A percentile compares a stretch with the other conserved stretches of the same genome.
These are phyloP conservation scores for Danio albolineatus DNA, from an alignment of 2,797 vertebrate genomes.

Conservation along the genomic window DNA sequence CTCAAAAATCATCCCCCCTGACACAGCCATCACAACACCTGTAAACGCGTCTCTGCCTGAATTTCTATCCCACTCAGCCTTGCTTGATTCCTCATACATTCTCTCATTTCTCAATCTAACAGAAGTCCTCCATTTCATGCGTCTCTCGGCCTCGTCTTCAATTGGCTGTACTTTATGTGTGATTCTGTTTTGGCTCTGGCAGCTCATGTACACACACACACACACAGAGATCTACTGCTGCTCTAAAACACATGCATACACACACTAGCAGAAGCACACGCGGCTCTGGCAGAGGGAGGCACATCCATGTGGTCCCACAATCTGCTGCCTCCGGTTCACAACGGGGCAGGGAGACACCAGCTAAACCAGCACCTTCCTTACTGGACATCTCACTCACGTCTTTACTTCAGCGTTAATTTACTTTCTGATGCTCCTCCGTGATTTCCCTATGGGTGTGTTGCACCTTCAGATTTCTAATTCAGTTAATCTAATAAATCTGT, in stretches of 20 bases:
- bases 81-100: not conserved
- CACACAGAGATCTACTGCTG: conserved; percentile 1
- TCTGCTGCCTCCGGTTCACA: conserved; percentile 50
- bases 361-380: not conserved
- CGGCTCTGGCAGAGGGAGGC: conserved; percentile 34
- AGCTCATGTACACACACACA: not conserved
- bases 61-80: not conserved
- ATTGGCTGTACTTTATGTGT: conserved; percentile 17
- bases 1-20: conserved; percentile 44
- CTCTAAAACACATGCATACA: conserved; percentile 15
- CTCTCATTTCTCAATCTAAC: conserved; percentile 9
- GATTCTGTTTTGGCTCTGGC: conserved; percentile 4
- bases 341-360: not conserved
- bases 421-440: not conserved
- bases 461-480: not conserved
- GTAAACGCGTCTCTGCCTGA: not conserved
- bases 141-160: conserved; percentile 1
- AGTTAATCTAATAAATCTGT: not conserved
- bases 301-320: conserved; percentile 53
- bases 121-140: conserved; percentile 17
- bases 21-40: conserved; percentile 28
- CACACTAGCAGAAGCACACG: conserved; percentile 18
- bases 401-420: conserved; percentile 11
- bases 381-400: not conserved
- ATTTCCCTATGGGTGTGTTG: not conserved